phyloP scores from a whole-genome alignment of 1,140 invertebrate species.

The Drosophila orena region DNA sequence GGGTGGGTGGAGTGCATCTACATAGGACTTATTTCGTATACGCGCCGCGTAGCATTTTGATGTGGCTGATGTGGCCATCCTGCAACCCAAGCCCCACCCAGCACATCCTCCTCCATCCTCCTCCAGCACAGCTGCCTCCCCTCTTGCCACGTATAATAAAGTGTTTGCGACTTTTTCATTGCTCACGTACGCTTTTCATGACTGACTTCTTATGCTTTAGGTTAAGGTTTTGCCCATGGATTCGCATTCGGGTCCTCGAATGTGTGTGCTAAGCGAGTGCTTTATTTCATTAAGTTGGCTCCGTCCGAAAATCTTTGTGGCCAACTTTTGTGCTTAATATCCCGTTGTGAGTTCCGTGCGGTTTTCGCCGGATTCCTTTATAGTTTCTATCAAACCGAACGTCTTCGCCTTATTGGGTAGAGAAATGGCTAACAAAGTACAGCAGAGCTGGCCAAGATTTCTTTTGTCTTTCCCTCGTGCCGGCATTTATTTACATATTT shows the following conservation, averaged over 20 bases:
- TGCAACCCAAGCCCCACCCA: no score
- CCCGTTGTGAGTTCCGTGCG: constrained; percentile 71
- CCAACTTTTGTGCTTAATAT: constrained; percentile 78
- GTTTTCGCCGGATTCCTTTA: constrained; percentile 68
- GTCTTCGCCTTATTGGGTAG: neutral
- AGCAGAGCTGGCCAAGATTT: constrained; percentile 36
- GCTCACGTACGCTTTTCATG: constrained; percentile 81
- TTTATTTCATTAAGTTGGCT: constrained; percentile 80
- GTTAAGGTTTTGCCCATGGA: constrained; percentile 48
- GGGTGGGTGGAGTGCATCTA: constrained; percentile 52
- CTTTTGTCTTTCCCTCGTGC: constrained; percentile 29
- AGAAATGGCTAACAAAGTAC: constrained; percentile 31
- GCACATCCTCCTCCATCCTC: no score
- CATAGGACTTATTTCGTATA: constrained; percentile 80
- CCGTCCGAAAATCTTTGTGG: constrained; percentile 67
- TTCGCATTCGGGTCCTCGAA: constrained; percentile 10
- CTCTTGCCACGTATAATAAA: constrained; percentile 71
- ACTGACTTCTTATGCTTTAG: constrained; percentile 78
- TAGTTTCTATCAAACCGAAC: constrained; percentile 54
- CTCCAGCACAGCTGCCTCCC: neutral
- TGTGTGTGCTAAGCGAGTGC: constrained; percentile 64
- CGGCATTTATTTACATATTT: constrained; percentile 76
- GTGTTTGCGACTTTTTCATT: constrained; percentile 84
- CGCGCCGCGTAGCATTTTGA: constrained; percentile 79
- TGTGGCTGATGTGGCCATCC: constrained; percentile 45